Percentiles rank a stretch among this genome's conserved stretches.
These are phyloP conservation scores for Cromileptes altivelis DNA, from an alignment of 2,113 vertebrate genomes.

Conservation along the genomic window DNA sequence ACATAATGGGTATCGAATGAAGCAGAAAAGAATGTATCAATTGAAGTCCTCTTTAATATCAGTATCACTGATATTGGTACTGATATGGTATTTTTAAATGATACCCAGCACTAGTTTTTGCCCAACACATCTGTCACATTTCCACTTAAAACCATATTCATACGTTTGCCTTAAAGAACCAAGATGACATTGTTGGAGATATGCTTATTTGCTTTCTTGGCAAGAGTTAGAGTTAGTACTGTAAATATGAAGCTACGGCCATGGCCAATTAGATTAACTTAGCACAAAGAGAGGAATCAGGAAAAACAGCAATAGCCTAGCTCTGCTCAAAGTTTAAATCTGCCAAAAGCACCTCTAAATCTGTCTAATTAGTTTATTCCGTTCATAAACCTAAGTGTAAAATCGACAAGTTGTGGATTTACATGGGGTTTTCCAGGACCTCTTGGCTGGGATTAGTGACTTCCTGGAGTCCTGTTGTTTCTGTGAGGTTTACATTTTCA, in stretches of 20 bases:
- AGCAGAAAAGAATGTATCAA: no score
- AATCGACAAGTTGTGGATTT: neutral
- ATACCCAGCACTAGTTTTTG: neutral
- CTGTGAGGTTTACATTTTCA: no score
- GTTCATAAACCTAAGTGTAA: neutral
- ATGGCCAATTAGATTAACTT: neutral
- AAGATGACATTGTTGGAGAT: no score
- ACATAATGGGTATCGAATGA: no score
- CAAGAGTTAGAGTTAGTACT: neutral
- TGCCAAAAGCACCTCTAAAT: neutral
- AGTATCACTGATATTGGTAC: no score
- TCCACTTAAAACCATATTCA: neutral
- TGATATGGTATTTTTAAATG: neutral
- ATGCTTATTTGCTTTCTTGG: neutral
- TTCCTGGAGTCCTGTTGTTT: no score
- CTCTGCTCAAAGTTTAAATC: neutral
- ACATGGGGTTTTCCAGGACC: no score
- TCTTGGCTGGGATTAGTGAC: no score
- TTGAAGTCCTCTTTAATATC: no score
- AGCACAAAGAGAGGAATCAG: neutral
- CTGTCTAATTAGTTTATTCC: neutral
- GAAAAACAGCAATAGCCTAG: neutral
- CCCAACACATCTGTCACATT: slow-evolving; percentile 1
- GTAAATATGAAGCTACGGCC: neutral
- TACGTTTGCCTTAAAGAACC: neutral